Percentiles rank a stretch among this genome's conserved stretches.
phyloP scores from a whole-genome alignment of 1,140 invertebrate genomes.

The Eulimnadia texana region DNA sequence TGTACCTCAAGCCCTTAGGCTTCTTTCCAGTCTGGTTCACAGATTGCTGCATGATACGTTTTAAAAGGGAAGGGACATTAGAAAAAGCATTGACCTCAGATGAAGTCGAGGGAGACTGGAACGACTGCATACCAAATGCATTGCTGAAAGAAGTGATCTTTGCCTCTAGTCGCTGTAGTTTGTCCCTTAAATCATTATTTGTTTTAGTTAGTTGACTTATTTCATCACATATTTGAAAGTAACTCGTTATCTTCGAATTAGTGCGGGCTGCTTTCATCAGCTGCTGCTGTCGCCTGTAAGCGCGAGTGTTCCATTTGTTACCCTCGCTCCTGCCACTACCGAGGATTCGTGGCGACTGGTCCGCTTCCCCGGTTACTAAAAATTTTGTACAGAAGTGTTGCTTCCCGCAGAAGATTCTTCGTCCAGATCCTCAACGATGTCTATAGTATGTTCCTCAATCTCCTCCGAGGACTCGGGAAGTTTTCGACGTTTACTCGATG shows the following conservation, averaged over 20 bases:
- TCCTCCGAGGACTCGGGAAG: too few relatives aligned
- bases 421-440: too few relatives aligned
- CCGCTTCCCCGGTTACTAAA: not conserved
- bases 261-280: not conserved
- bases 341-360: not conserved
- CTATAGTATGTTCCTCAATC: too few relatives aligned
- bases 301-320: not conserved
- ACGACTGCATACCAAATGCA: too few relatives aligned
- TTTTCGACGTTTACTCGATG: too few relatives aligned
- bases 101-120: too few relatives aligned
- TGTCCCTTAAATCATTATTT: not conserved
- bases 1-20: not conserved
- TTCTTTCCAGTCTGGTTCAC: not conserved
- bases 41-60: not conserved
- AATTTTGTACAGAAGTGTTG: too few relatives aligned
- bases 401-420: too few relatives aligned
- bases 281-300: not conserved
- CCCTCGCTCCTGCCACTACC: not conserved
- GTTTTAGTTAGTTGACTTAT: not conserved
- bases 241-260: not conserved
- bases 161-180: not conserved
- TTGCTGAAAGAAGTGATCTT: too few relatives aligned
- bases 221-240: not conserved
- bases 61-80: not conserved
- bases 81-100: not conserved